Evolutionary conservation across 2,888 invertebrate species (phyloP), one percentile per base, ranked within the genome.

Genomic region (Epicampocera succincta): DNA sequence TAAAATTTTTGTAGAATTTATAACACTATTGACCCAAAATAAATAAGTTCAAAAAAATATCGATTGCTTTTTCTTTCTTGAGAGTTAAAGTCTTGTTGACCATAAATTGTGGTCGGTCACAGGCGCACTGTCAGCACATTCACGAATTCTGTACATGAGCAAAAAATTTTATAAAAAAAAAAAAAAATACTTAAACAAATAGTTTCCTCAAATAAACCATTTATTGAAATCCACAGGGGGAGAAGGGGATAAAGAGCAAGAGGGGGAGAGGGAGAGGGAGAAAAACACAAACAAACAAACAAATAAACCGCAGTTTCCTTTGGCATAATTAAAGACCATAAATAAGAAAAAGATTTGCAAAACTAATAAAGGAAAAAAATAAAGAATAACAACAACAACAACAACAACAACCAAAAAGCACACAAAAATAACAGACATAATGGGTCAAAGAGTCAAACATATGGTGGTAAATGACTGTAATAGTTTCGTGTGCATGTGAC

Each of bases 371-470:
- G 63, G 52, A 69, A n/a, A 19, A n/a, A n/a, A n/a, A n/a, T n/a
- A n/a, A n/a, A n/a, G n/a, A n/a, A n/a, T n/a, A n/a, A 50, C 11
- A 21, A 40, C 2, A 15, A 19, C 6, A 17, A n/a, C 15, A 13
- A 12, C 40, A 19, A 46, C 17, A 17, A 15, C 17, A 46, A 46
- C 5, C 4, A 50, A 60, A 33, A 52, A 50, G 44, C 42, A 66
- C 68, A 50, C 11, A 63, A 21, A 17, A 65, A 75, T 75, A 60
- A 71, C 61, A 54, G 82, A 82, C 56, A 75, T 66, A 75, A 78
- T 82, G 78, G 82, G 82, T 82, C 82, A 82, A 82, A 66, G 15
- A 75, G 82, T 82, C 78, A 82, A 82, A 78, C 82, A 82, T 82
- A 82, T 82, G 82, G 82, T 78, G 82, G 82, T 61, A 58, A 73